Conservation (phyloP, 2,888 invertebrate genomes). For the Xylocampa areola region DNA sequence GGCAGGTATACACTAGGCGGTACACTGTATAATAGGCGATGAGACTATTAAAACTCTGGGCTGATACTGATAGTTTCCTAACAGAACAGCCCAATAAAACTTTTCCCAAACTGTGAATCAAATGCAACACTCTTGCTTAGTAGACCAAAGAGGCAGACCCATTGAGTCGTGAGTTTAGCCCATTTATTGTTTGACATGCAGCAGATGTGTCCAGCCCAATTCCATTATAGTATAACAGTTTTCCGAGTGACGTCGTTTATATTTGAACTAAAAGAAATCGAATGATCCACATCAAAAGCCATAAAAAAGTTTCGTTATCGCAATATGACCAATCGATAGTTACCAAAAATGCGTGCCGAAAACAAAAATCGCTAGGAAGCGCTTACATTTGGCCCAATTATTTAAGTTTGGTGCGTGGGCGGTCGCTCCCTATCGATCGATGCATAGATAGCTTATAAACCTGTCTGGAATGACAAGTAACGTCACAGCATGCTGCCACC, state of each 20-base stretch:
- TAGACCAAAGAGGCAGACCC: no score
- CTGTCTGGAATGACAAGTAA: constrained; percentile 19
- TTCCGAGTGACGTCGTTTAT: no score
- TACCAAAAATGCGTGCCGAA: constrained; percentile 15
- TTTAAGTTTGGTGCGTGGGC: constrained; percentile 28
- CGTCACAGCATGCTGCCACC: constrained; percentile 12
- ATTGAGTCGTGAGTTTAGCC: no score
- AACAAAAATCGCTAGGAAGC: constrained; percentile 12
- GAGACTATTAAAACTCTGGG: no score
- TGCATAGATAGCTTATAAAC: constrained; percentile 23
- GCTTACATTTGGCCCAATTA: constrained; percentile 40
- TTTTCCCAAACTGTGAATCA: no score
- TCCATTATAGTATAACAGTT: background rate
- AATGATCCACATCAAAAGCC: background rate
- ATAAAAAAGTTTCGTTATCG: constrained; percentile 8
- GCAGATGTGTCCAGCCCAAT: background rate
- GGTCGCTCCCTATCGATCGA: constrained; percentile 23
- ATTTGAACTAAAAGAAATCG: background rate
- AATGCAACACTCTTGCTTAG: no score
- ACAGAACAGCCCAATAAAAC: no score
- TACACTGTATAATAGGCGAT: no score
- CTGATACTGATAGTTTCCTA: no score
- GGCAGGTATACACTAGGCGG: no score
- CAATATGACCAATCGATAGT: constrained; percentile 20
- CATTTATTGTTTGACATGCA: background rate